Percentiles rank a stretch among this genome's conserved stretches.
Evolutionary conservation across 1,140 invertebrate species (phyloP).

Genomic region (Drosophila pallidifrons): DNA sequence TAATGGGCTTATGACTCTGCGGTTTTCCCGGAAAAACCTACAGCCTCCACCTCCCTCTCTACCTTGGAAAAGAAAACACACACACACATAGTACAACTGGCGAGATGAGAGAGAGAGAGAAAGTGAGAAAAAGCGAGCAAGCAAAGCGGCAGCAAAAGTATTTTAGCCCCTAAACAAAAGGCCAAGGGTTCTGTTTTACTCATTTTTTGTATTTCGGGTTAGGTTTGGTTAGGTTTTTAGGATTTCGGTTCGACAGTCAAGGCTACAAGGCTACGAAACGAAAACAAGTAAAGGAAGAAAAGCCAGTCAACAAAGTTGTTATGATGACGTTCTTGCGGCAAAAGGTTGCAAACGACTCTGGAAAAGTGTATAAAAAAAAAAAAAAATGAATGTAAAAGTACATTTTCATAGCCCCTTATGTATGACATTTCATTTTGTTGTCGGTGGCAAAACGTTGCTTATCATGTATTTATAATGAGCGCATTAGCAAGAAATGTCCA

Average conservation of each 20-base stretch:
- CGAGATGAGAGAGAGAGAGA: constrained; percentile 7
- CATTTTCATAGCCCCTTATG: constrained; percentile 22
- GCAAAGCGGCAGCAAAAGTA: constrained; percentile 31
- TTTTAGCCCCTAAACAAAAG: constrained; percentile 60
- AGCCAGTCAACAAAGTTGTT: constrained; percentile 72
- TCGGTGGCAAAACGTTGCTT: constrained; percentile 38
- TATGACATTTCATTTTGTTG: constrained; percentile 48
- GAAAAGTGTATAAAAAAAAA: constrained; percentile 9
- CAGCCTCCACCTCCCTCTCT: constrained; percentile 2
- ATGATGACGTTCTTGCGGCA: constrained; percentile 63
- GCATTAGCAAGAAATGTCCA: constrained; percentile 39
- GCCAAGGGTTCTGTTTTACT: constrained; percentile 46
- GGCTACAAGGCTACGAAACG: constrained; percentile 27
- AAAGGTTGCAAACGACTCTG: constrained; percentile 15
- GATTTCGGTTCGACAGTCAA: constrained; percentile 58
- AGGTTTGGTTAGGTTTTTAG: constrained; percentile 33
- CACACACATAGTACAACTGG: constrained; percentile 33
- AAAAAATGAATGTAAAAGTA: constrained; percentile 1
- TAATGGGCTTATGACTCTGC: constrained; percentile 82
- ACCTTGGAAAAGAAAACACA: constrained; percentile 5
- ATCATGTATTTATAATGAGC: constrained; percentile 72
- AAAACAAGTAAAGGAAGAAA: constrained; percentile 3
- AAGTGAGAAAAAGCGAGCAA: constrained; percentile 19
- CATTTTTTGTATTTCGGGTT: not conserved
- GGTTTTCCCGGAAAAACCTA: constrained; percentile 60